phyloP scores from a whole-genome alignment of 2,113 vertebrate genomes.

The Ovis canadensis region DNA sequence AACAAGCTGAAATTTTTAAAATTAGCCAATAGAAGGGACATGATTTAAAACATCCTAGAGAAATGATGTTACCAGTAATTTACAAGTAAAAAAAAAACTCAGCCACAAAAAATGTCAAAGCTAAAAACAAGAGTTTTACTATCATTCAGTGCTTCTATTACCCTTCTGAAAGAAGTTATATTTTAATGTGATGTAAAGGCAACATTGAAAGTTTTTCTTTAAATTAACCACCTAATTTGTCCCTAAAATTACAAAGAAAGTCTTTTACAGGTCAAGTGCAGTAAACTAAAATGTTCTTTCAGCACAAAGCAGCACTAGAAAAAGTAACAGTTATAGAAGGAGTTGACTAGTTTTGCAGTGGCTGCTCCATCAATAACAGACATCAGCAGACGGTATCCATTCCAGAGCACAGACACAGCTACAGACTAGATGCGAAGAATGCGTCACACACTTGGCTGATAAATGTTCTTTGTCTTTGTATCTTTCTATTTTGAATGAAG shows the following conservation, averaged over 20 bases:
- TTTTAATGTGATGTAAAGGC: conserved; percentile 85
- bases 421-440: conserved; percentile 72
- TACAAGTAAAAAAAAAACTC: conserved; percentile 83
- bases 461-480: conserved; percentile 75
- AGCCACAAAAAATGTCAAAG: conserved; percentile 79
- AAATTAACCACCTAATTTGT: conserved; percentile 84
- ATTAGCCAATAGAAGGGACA: conserved; percentile 79
- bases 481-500: conserved; percentile 72
- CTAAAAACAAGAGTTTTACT: conserved; percentile 83
- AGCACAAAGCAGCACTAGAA: conserved; percentile 84
- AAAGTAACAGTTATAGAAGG: conserved; percentile 74
- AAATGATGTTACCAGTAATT: conserved; percentile 83
- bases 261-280: conserved; percentile 83
- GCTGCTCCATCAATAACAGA: conserved; percentile 73
- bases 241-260: conserved; percentile 84
- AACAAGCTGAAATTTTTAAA: conserved; percentile 75
- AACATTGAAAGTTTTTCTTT: conserved; percentile 81
- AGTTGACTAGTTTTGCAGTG: conserved; percentile 73
- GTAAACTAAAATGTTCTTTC: conserved; percentile 83
- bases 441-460: conserved; percentile 69
- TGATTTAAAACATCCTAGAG: conserved; percentile 82
- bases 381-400: conserved; percentile 71
- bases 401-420: conserved; percentile 73
- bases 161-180: conserved; percentile 75
- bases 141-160: conserved; percentile 84